Evolutionary conservation across 2,797 vertebrate genomes (phyloP).

Genomic region (Betta splendens): DNA sequence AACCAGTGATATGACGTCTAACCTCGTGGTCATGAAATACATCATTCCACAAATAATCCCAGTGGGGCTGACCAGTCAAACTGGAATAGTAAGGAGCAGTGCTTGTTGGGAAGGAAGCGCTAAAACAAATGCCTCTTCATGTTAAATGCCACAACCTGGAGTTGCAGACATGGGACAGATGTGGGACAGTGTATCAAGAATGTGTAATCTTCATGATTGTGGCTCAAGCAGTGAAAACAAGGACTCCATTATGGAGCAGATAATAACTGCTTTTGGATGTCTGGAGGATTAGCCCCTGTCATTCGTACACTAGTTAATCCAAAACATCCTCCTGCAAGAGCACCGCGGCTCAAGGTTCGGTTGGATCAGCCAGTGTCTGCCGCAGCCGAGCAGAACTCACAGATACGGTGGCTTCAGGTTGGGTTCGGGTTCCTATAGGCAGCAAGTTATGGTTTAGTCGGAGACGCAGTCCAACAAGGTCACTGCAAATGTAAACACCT

Average conservation of each 20-base stretch:
- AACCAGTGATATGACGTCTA: conserved; percentile 29
- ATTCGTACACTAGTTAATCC: conserved; percentile 38
- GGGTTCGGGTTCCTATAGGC: not conserved
- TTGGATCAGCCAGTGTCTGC: conserved; percentile 15
- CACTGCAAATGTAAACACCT: not conserved
- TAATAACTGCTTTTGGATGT: conserved; percentile 54
- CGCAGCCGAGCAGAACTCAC: not conserved
- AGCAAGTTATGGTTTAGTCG: not conserved
- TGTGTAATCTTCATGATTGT: conserved; percentile 34
- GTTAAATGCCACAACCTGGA: conserved; percentile 10
- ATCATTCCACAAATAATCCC: conserved; percentile 45
- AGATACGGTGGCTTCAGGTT: not conserved
- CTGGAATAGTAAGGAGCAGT: conserved; percentile 20
- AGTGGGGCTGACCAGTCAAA: conserved; percentile 36
- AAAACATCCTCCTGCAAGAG: conserved; percentile 37
- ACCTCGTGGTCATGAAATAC: conserved; percentile 23
- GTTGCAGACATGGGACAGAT: conserved; percentile 30
- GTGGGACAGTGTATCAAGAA: conserved; percentile 24
- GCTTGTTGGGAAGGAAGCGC: conserved; percentile 29
- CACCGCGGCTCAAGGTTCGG: conserved; percentile 24
- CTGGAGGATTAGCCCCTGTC: conserved; percentile 43
- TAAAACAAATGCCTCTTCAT: conserved; percentile 19
- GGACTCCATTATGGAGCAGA: conserved; percentile 40
- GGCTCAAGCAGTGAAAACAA: conserved; percentile 24
- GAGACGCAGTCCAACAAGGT: not conserved